Evolutionary conservation across 2,113 vertebrate genomes (phyloP).

Genomic region (Promerops cafer): DNA sequence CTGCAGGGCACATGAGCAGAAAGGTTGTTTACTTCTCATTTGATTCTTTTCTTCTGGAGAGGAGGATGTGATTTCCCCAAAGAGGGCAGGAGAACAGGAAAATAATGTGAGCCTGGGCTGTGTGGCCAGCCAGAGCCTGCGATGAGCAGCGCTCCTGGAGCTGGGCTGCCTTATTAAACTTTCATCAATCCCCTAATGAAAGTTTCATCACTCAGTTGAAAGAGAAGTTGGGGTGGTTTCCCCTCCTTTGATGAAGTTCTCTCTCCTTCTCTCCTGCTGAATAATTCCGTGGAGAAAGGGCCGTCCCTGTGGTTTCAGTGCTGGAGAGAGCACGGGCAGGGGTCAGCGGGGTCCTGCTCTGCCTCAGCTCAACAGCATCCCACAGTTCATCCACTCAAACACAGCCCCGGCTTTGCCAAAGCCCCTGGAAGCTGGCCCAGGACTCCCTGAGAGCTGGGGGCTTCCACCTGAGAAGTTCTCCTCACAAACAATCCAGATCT

Average conservation of each 20-base stretch:
- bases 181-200: slow-evolving; percentile 5
- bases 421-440: background rate
- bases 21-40: background rate
- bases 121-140: background rate
- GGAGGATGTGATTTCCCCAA: background rate
- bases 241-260: slow-evolving; percentile 15
- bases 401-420: rapidly evolving
- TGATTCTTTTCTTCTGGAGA: background rate
- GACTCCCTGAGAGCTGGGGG: rapidly evolving
- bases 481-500: background rate
- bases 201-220: background rate
- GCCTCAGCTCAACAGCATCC: background rate
- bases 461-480: rapidly evolving
- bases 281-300: background rate
- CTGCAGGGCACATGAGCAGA: background rate
- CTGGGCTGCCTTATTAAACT: background rate
- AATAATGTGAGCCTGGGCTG: background rate
- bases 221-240: slow-evolving; percentile 24
- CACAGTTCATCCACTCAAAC: background rate
- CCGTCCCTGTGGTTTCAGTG: background rate
- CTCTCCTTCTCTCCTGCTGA: background rate
- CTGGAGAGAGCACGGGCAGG: background rate
- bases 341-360: background rate
- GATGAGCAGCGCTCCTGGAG: background rate
- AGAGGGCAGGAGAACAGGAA: background rate